Conservation (phyloP, 2,113 vertebrate genomes). For the Pao palembangensis region DNA sequence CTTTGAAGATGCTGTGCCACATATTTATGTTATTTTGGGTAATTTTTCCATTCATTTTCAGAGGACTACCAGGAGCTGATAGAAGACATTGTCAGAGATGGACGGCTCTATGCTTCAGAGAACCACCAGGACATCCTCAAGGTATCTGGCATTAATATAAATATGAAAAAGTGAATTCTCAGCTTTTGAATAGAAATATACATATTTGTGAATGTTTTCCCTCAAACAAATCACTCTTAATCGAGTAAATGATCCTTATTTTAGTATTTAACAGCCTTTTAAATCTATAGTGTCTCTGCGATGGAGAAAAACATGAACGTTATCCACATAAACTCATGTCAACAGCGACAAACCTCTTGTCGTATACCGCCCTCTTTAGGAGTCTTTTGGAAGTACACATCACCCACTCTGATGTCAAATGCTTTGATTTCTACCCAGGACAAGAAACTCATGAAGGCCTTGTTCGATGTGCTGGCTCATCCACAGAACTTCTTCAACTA, state of each 20-base stretch:
- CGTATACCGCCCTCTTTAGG: slow-evolving; percentile 54
- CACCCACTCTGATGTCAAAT: background rate
- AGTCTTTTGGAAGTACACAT: slow-evolving; percentile 12
- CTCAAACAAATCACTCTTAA: too few relatives aligned
- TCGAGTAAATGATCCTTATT: too few relatives aligned
- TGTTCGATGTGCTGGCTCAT: slow-evolving; percentile 96
- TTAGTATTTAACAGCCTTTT: too few relatives aligned
- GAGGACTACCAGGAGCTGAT: slow-evolving; percentile 98
- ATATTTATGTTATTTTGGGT: background rate
- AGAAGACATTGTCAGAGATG: slow-evolving; percentile 97
- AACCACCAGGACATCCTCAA: slow-evolving; percentile 99
- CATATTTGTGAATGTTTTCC: too few relatives aligned
- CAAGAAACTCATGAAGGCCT: slow-evolving; percentile 96
- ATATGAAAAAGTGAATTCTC: too few relatives aligned
- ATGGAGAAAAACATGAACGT: too few relatives aligned
- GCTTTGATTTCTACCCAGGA: slow-evolving; percentile 77
- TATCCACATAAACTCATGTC: too few relatives aligned
- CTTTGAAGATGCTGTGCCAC: background rate
- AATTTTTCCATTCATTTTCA: slow-evolving; percentile 60
- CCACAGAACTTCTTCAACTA: slow-evolving; percentile 99
- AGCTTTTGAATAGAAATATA: too few relatives aligned
- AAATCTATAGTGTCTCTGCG: too few relatives aligned
- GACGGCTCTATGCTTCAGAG: slow-evolving; percentile 94
- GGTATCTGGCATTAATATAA: slow-evolving; percentile 49
- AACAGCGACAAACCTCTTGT: background rate